Percentiles rank a stretch among this genome's conserved stretches.
Conservation (phyloP, 2,888 invertebrate species). For the Meiosimyza decipiens region DNA sequence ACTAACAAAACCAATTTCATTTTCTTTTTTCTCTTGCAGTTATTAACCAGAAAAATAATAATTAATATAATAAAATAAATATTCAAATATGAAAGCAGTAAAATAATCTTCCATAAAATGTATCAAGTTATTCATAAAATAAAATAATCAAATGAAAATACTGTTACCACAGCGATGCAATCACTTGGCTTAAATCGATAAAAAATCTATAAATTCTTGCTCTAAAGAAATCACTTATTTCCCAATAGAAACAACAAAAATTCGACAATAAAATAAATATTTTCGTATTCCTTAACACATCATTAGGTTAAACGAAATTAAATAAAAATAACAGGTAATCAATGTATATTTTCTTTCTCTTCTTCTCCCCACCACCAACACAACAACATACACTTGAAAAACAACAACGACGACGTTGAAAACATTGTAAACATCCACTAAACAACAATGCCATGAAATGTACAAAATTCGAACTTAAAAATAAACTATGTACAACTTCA, state of each 20-base stretch:
- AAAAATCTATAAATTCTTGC: too few species aligned
- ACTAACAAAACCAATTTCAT: constrained; percentile 12
- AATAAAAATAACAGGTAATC: constrained; percentile 26
- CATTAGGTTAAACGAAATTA: background rate
- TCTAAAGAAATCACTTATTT: too few species aligned
- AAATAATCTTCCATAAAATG: too few species aligned
- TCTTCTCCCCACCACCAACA: constrained; percentile 27
- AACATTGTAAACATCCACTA: background rate
- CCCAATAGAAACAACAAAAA: too few species aligned
- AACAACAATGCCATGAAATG: constrained; percentile 14
- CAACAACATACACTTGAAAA: constrained; percentile 13
- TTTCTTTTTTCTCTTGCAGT: constrained; percentile 20
- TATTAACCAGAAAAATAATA: background rate
- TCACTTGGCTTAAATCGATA: constrained; percentile 21
- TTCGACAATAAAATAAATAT: too few species aligned
- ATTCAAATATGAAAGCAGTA: background rate
- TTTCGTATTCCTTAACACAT: too few species aligned
- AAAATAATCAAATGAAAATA: constrained; percentile 7
- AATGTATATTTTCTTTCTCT: constrained; percentile 27
- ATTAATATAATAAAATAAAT: background rate
- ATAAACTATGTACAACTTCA: constrained; percentile 33
- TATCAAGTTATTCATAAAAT: background rate
- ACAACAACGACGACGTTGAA: constrained; percentile 25
- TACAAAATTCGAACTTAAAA: background rate
- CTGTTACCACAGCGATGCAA: constrained; percentile 18